Percentiles rank a stretch among this genome's conserved stretches.
Conservation (phyloP, 2,888 invertebrate genomes). For the Vannuccia rotundouncinata region DNA sequence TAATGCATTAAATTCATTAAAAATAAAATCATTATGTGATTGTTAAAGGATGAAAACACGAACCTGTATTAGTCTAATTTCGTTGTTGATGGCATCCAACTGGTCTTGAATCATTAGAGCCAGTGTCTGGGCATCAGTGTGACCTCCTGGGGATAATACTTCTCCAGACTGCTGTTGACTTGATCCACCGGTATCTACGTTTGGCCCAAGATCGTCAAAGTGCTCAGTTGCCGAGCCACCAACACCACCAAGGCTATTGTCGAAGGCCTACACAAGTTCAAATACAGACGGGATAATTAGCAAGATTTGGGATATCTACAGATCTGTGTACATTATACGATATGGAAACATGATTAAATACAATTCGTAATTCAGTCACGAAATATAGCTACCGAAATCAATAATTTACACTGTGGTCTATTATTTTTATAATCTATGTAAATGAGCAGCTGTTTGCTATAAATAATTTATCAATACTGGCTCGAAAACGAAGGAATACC, state of each 20-base stretch:
- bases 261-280: too few species aligned
- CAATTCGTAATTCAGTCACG: too few species aligned
- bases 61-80: slow-evolving; percentile 63
- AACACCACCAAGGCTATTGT: not conserved
- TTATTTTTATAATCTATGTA: too few species aligned
- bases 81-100: slow-evolving; percentile 97
- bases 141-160: slow-evolving; percentile 12
- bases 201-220: not conserved
- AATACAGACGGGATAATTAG: too few species aligned
- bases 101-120: slow-evolving; percentile 98
- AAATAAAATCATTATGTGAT: not conserved
- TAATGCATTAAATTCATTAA: not conserved
- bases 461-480: too few species aligned
- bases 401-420: too few species aligned
- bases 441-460: too few species aligned
- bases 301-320: too few species aligned
- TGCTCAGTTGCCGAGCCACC: not conserved
- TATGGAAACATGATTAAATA: too few species aligned
- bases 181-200: not conserved
- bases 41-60: not conserved
- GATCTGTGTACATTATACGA: too few species aligned
- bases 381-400: too few species aligned
- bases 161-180: not conserved
- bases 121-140: slow-evolving; percentile 83
- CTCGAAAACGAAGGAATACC: too few species aligned